Evolutionary conservation across 2,888 invertebrate species (phyloP).

Genomic region (Gnatocerus cornutus): DNA sequence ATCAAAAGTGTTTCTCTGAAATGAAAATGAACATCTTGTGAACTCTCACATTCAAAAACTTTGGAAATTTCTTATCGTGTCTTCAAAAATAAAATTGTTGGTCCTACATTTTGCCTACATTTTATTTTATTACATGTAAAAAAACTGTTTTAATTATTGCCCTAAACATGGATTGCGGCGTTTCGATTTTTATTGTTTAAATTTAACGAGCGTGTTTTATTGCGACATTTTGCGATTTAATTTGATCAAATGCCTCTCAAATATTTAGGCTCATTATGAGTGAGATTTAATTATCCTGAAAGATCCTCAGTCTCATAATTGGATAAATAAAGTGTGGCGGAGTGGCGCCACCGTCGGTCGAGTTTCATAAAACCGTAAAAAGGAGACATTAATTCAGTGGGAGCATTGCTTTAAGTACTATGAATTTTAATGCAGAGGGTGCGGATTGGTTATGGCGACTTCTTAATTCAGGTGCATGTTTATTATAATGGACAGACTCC

Average conservation of each 20-base stretch:
- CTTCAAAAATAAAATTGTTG: too few relatives aligned
- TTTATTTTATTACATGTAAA: too few relatives aligned
- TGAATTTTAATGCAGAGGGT: conserved; percentile 39
- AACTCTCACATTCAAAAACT: too few relatives aligned
- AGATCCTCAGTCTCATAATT: conserved; percentile 10
- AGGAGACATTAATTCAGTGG: conserved; percentile 35
- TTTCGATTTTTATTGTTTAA: background rate
- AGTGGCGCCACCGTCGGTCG: conserved; percentile 4
- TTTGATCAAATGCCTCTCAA: conserved; percentile 15
- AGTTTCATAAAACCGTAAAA: conserved; percentile 35
- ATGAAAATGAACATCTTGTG: too few relatives aligned
- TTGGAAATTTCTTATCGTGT: too few relatives aligned
- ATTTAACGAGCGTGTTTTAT: conserved; percentile 8
- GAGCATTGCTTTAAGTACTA: conserved; percentile 36
- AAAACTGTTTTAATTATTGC: too few relatives aligned
- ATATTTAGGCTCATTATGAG: conserved; percentile 28
- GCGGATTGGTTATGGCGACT: conserved; percentile 37
- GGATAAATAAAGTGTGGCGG: conserved; percentile 24
- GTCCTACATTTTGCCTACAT: too few relatives aligned
- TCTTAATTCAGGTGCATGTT: conserved; percentile 45
- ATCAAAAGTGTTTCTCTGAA: too few relatives aligned
- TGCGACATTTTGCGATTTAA: conserved; percentile 11
- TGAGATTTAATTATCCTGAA: conserved; percentile 25
- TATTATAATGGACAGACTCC: conserved; percentile 42
- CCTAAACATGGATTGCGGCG: background rate